Base-by-base conservation (phyloP, 2,113 vertebrate species). In the Cacatua alba region DNA sequence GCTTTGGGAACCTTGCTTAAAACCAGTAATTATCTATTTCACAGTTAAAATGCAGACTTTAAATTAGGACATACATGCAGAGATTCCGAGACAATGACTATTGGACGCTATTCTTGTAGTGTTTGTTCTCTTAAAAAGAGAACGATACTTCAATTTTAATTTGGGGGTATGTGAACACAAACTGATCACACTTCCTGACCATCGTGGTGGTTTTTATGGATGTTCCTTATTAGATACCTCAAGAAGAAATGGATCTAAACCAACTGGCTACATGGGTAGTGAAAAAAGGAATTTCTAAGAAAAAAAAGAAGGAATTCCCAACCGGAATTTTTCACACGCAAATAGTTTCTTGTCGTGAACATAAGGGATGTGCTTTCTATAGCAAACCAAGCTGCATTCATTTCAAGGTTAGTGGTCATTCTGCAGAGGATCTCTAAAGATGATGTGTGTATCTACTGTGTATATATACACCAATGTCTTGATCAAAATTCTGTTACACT, bases 301-400 rank as follows among this genome's bases (percentile, higher is more conserved):
- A 48, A 31, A 74, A 86, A 2, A 4, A 12, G 26, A 84, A 95
- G 49, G 78, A 77, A 87, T 94, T 97, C 28, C 96, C 88, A 26
- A 51, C 80, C 33, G 85, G 95, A 31, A 26, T 93, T 46, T 35
- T 93, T 55, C 84, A 41, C 35, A 98, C 96, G 92, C 98, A 97
- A 91, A 49, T 79, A 11, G 96, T 55, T 31, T 95, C 97, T 9
- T 97, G 95, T 44, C 97, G 21, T 64, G 98, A 98, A 13, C 89
- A 92, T 31, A 98, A 98, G 87, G 97, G 98, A 6, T 76, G 97
- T 64, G 95, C 98, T 37, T 99, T 99, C 95, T 98, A 98, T 84
- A 99, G 99, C 96, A 99, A 99, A 95, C 99, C 99, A 31, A 97
- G 98, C 23, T 85, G 97, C 85, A 85, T 99, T 85, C 97, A 98